Conservation (phyloP, 2,888 invertebrate genomes). For the Hoplodrina ambigua region DNA sequence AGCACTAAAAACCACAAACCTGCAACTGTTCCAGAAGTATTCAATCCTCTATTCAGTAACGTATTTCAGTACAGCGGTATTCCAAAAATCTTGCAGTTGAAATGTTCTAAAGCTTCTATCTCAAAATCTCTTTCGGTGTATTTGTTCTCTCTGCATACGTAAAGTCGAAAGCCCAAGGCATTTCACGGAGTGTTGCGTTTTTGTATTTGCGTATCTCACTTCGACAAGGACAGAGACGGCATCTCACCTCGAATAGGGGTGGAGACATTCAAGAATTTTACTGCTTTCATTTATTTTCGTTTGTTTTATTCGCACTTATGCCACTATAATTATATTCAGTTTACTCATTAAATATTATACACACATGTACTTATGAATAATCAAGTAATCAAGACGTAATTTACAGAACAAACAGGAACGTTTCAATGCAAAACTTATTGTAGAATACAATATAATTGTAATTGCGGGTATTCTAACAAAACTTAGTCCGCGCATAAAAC, state of each 20-base stretch:
- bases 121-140: slow-evolving; percentile 46
- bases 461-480: too few relatives aligned
- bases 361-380: too few relatives aligned
- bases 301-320: too few relatives aligned
- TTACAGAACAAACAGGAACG: too few relatives aligned
- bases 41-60: slow-evolving; percentile 15
- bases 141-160: slow-evolving; percentile 51
- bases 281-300: too few relatives aligned
- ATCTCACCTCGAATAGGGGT: slow-evolving; percentile 53
- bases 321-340: too few relatives aligned
- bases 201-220: slow-evolving; percentile 66
- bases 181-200: slow-evolving; percentile 66
- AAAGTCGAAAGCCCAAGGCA: slow-evolving; percentile 56
- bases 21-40: slow-evolving; percentile 11
- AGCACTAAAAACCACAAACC: slow-evolving; percentile 7
- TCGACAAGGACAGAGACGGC: slow-evolving; percentile 57
- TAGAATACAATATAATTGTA: too few relatives aligned
- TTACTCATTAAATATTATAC: too few relatives aligned
- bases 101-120: slow-evolving; percentile 40
- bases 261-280: slow-evolving; percentile 12
- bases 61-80: not conserved
- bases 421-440: too few relatives aligned
- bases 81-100: slow-evolving; percentile 27
- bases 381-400: too few relatives aligned
- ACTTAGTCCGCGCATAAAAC: too few relatives aligned